These are phyloP conservation scores for Eueides isabella DNA, from an alignment of 1,140 invertebrate species.

Conservation along the genomic window DNA sequence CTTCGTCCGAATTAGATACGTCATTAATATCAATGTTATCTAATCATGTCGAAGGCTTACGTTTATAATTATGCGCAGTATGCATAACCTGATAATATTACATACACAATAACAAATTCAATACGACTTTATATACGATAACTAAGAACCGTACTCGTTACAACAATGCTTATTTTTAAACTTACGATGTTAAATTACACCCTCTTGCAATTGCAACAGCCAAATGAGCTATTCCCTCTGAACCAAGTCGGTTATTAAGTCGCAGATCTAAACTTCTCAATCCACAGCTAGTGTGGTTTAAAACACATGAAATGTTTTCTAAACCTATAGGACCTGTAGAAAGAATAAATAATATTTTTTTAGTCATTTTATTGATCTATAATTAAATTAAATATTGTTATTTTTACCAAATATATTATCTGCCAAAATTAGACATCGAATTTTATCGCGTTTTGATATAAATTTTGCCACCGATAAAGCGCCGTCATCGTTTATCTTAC, in stretches of 20 bases:
- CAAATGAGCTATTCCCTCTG: constrained; percentile 71
- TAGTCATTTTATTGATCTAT: not conserved
- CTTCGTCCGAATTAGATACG: too few relatives aligned
- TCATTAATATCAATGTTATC: too few relatives aligned
- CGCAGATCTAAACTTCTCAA: constrained; percentile 71
- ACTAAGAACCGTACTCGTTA: too few relatives aligned
- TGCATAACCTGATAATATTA: too few relatives aligned
- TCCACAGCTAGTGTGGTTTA: constrained; percentile 66
- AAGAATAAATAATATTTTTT: not conserved
- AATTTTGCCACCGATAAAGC: constrained; percentile 73
- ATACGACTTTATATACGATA: too few relatives aligned
- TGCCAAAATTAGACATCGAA: constrained; percentile 68
- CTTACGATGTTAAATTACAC: constrained; percentile 73
- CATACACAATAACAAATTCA: too few relatives aligned
- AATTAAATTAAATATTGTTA: not conserved
- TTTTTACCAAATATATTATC: constrained; percentile 79
- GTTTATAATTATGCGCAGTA: too few relatives aligned
- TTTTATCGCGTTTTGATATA: constrained; percentile 67
- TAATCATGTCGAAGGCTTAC: too few relatives aligned
- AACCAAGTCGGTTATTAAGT: constrained; percentile 72
- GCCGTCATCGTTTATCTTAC: constrained; percentile 77
- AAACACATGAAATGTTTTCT: constrained; percentile 69
- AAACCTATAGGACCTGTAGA: constrained; percentile 64
- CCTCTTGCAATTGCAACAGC: constrained; percentile 76
- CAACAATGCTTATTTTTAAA: constrained; percentile 15